Evolutionary conservation across 2,113 vertebrate species (phyloP).

Genomic region (Crotalus tigris): DNA sequence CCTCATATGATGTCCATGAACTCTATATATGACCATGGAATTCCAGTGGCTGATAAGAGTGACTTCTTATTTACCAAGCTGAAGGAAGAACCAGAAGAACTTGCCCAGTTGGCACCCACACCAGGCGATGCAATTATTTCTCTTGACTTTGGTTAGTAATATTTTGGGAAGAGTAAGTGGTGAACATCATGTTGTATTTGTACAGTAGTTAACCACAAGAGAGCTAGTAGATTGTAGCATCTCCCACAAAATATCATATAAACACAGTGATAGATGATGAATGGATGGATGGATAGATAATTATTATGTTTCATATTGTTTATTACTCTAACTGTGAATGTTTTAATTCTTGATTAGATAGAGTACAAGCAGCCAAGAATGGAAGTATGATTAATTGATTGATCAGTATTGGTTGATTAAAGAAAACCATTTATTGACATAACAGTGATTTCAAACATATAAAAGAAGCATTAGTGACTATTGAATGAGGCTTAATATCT

Average conservation of each 20-base stretch:
- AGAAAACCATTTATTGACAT: neutral
- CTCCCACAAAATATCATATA: neutral
- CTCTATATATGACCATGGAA: conserved; percentile 71
- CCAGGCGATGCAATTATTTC: conserved; percentile 87
- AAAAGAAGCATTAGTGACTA: conserved; percentile 44
- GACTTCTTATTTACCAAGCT: conserved; percentile 86
- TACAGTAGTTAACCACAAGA: neutral
- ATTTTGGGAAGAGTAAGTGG: neutral
- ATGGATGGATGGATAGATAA: neutral
- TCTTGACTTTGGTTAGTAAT: conserved; percentile 87
- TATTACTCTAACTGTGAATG: neutral
- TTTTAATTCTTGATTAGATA: neutral
- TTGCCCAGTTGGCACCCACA: conserved; percentile 90
- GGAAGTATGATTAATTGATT: neutral
- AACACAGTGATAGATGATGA: neutral
- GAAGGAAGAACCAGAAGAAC: conserved; percentile 95
- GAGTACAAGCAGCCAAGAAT: neutral
- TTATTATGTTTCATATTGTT: neutral
- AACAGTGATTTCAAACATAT: neutral
- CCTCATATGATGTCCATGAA: conserved; percentile 76
- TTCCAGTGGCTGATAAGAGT: conserved; percentile 64
- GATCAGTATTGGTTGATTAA: neutral
- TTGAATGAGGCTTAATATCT: conserved; percentile 48
- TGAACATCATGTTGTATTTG: neutral
- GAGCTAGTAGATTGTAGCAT: neutral